Conservation (phyloP, 2,113 vertebrate species). For the Aptenodytes forsteri region DNA sequence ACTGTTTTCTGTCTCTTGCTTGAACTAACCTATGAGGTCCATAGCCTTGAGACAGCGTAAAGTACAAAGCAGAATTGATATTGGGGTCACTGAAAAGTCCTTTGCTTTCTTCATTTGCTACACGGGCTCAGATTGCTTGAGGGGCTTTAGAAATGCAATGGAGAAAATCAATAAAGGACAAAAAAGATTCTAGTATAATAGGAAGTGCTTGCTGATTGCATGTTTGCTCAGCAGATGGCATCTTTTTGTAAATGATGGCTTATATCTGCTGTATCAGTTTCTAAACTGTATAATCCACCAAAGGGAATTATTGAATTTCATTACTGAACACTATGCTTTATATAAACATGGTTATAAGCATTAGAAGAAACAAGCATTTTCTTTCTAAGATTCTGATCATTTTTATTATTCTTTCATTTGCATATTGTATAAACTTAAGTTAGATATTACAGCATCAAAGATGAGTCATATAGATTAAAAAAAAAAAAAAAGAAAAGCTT, state of each 20-base stretch:
- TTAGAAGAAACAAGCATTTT: background rate
- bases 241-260: conserved; percentile 75
- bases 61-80: conserved; percentile 55
- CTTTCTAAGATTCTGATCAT: background rate
- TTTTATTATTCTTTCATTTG: background rate
- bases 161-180: conserved; percentile 59
- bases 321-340: conserved; percentile 2
- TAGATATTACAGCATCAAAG: background rate
- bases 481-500: background rate
- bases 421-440: background rate
- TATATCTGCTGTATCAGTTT: conserved; percentile 32
- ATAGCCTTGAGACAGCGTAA: conserved; percentile 22
- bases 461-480: background rate
- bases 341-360: background rate
- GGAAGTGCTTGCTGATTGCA: conserved; percentile 68
- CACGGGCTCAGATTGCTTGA: conserved; percentile 30
- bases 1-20: conserved; percentile 47
- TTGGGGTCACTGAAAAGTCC: conserved; percentile 49
- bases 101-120: conserved; percentile 57
- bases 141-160: conserved; percentile 44
- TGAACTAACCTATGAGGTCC: conserved; percentile 7
- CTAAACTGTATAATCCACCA: conserved; percentile 7
- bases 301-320: conserved; percentile 31
- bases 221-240: conserved; percentile 79
- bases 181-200: conserved; percentile 49